Evolutionary conservation across 2,888 invertebrate genomes (phyloP).

Genomic region (Ashinkailepas kermadecensis): DNA sequence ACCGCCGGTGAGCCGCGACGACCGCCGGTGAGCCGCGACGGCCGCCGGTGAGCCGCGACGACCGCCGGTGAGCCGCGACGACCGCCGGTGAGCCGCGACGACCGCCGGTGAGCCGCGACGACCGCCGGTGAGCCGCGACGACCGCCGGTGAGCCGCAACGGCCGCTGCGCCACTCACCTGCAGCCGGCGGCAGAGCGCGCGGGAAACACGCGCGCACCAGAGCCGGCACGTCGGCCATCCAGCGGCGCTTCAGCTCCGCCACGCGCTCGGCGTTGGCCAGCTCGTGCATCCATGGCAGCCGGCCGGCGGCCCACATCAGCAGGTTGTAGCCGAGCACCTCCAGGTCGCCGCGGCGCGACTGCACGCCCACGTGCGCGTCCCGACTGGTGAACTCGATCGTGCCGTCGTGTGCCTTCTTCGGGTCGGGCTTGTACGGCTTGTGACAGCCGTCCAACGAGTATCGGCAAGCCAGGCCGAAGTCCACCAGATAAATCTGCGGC

Average conservation of each 20-base stretch:
- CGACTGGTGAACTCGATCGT: constrained; percentile 95
- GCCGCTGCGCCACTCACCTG: not conserved
- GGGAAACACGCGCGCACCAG: not conserved
- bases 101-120: no score
- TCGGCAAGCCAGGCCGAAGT: constrained; percentile 88
- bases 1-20: no score
- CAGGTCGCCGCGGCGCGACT: constrained; percentile 69
- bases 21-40: no score
- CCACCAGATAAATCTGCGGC: constrained; percentile 67
- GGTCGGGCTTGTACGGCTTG: constrained; percentile 77
- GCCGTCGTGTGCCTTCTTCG: constrained; percentile 89
- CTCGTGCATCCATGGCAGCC: constrained; percentile 70
- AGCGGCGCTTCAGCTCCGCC: not conserved
- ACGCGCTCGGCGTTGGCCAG: not conserved
- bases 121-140: no score
- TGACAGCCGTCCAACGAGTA: constrained; percentile 67
- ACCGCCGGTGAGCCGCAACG: no score
- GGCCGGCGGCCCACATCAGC: constrained; percentile 83
- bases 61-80: no score
- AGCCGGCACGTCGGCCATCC: not conserved
- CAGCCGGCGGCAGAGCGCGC: not conserved
- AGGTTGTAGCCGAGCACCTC: constrained; percentile 93
- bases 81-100: no score
- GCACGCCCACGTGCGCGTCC: constrained; percentile 86
- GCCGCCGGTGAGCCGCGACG: no score